These are phyloP conservation scores for Clepsis dumicolana DNA, from an alignment of 2,888 invertebrate species.

Conservation along the genomic window DNA sequence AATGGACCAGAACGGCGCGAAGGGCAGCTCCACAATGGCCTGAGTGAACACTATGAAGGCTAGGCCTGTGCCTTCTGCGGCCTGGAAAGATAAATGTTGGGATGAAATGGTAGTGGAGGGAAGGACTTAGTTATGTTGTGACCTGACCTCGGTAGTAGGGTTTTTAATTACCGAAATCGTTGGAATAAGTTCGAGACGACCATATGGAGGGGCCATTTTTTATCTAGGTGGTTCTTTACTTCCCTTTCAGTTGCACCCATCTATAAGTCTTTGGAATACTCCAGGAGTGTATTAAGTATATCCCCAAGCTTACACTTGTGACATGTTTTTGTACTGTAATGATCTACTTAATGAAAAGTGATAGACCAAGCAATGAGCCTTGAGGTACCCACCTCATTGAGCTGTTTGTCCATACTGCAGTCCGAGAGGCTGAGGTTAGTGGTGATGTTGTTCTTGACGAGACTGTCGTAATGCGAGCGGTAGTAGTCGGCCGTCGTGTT, in stretches of 20 bases:
- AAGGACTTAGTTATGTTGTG: too few species aligned
- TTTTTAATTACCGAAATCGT: too few species aligned
- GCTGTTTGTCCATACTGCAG: constrained; percentile 90
- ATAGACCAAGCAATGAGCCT: background rate
- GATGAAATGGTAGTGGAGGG: constrained; percentile 1
- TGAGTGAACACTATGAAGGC: constrained; percentile 99
- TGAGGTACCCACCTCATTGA: constrained; percentile 88
- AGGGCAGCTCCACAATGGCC: constrained; percentile 97
- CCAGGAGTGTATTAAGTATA: too few species aligned
- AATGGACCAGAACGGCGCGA: constrained; percentile 98
- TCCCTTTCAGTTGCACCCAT: too few species aligned
- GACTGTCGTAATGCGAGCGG: constrained; percentile 72
- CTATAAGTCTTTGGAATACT: too few species aligned
- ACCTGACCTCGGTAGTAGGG: too few species aligned
- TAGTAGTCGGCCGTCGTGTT: constrained; percentile 87
- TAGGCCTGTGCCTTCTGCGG: constrained; percentile 97
- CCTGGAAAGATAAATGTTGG: constrained; percentile 82
- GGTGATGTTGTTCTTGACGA: constrained; percentile 69
- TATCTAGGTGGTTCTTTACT: too few species aligned
- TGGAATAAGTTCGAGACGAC: too few species aligned
- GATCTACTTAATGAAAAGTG: background rate
- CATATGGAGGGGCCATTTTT: too few species aligned
- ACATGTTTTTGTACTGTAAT: background rate
- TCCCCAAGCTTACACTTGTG: too few species aligned
- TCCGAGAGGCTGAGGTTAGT: constrained; percentile 82